phyloP scores from a whole-genome alignment of 2,113 vertebrate genomes.

The Pygoscelis antarcticus region DNA sequence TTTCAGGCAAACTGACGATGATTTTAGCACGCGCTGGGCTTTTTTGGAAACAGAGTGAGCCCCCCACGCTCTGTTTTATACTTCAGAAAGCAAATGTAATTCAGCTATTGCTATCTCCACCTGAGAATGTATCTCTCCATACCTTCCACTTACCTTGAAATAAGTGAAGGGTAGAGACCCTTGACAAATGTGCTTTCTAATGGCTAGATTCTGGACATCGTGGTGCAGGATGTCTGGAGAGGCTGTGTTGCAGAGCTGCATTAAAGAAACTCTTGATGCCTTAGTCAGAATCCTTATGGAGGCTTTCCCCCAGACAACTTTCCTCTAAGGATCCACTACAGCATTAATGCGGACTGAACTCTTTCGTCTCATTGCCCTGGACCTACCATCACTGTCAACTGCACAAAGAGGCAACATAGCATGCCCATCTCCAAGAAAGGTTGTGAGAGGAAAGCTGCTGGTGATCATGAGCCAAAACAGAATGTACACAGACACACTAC shows the following conservation, averaged over 20 bases:
- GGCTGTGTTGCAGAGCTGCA: background rate
- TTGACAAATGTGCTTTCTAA: background rate
- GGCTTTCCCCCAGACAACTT: background rate
- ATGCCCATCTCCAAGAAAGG: background rate
- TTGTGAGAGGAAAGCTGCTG: background rate
- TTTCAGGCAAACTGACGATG: background rate
- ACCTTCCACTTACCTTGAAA: background rate
- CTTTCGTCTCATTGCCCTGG: accelerated
- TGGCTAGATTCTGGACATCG: background rate
- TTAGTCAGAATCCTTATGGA: background rate
- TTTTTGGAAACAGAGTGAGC: background rate
- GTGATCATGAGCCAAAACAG: background rate
- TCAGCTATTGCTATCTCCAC: background rate
- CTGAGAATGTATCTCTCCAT: background rate
- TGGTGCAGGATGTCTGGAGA: background rate
- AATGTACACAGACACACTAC: background rate
- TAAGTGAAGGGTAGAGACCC: background rate
- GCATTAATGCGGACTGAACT: accelerated
- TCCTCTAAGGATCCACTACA: background rate
- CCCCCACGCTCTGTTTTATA: background rate
- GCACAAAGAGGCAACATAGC: background rate
- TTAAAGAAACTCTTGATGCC: background rate
- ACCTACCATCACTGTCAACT: background rate
- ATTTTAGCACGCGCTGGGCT: background rate
- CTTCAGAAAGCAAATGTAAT: background rate